These are phyloP conservation scores for Gerris buenoi DNA, from an alignment of 1,140 invertebrate species.

Conservation along the genomic window DNA sequence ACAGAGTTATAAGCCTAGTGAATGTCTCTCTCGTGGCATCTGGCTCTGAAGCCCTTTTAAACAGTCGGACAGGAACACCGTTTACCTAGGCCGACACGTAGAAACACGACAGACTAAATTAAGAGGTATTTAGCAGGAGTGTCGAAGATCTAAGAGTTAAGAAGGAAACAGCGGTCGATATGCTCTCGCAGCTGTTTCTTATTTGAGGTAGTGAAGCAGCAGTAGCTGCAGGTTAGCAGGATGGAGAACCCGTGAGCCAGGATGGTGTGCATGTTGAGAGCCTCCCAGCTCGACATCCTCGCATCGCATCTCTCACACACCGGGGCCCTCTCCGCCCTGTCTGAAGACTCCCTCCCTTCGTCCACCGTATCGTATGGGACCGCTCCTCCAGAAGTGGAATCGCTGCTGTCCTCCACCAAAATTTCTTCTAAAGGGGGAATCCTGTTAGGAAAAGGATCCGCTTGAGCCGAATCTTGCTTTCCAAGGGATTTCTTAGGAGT, in stretches of 20 bases:
- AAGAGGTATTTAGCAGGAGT: too few species aligned
- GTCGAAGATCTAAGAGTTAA: background rate
- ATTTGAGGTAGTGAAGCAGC: background rate
- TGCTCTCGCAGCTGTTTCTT: background rate
- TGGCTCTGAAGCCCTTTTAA: too few species aligned
- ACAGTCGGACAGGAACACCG: too few species aligned
- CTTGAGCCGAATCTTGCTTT: background rate
- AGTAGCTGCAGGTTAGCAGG: background rate
- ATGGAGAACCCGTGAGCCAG: background rate
- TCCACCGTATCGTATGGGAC: too few species aligned
- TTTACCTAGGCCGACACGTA: too few species aligned
- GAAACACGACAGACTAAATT: too few species aligned
- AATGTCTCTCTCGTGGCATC: too few species aligned
- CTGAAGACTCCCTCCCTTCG: background rate
- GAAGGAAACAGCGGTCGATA: background rate
- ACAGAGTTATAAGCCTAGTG: too few species aligned
- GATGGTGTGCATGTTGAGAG: background rate
- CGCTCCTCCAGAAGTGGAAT: background rate
- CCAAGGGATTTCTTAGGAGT: background rate
- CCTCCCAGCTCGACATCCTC: background rate
- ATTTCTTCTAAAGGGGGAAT: background rate
- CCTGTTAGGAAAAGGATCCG: too few species aligned
- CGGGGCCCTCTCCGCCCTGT: background rate
- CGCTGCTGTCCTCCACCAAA: too few species aligned
- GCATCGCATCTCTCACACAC: background rate